These are phyloP conservation scores for Lasioglossum vierecki DNA, from an alignment of 2,888 invertebrate genomes.

Conservation along the genomic window DNA sequence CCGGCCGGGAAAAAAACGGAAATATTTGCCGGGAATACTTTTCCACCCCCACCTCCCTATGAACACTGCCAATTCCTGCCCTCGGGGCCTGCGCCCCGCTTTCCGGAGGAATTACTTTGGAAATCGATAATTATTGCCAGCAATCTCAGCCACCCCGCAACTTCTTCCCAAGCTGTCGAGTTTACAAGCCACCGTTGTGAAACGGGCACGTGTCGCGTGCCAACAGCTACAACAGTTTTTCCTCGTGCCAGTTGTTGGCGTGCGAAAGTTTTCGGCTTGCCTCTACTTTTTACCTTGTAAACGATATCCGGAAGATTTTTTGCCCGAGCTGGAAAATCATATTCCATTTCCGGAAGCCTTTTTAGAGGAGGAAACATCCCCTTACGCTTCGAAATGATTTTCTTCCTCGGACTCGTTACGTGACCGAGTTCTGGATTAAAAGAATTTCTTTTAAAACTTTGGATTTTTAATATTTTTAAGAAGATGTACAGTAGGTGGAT, in stretches of 20 bases:
- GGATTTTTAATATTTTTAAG: neutral
- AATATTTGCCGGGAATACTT: slow-evolving; percentile 82
- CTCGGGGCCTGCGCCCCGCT: slow-evolving; percentile 48
- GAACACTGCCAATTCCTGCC: neutral
- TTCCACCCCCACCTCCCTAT: slow-evolving; percentile 60
- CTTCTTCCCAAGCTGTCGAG: neutral
- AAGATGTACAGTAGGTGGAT: neutral
- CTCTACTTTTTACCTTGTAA: neutral
- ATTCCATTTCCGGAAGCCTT: neutral
- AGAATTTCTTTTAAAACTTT: neutral
- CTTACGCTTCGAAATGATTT: neutral
- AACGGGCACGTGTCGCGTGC: slow-evolving; percentile 4
- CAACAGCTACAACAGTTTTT: neutral
- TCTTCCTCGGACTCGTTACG: neutral
- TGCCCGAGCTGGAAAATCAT: neutral
- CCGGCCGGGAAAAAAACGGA: slow-evolving; percentile 72
- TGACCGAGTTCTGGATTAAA: neutral
- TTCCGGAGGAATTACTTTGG: slow-evolving; percentile 60
- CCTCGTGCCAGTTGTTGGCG: neutral
- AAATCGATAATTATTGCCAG: slow-evolving; percentile 65
- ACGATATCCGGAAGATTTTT: slow-evolving; percentile 2
- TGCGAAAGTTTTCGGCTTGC: neutral
- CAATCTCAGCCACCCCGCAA: slow-evolving; percentile 10
- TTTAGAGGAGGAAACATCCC: neutral
- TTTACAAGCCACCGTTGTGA: neutral